Evolutionary conservation across 2,113 vertebrate genomes (phyloP), one percentile per base, ranked within the genome.

Genomic region (Brachypodius melanocephalos): DNA sequence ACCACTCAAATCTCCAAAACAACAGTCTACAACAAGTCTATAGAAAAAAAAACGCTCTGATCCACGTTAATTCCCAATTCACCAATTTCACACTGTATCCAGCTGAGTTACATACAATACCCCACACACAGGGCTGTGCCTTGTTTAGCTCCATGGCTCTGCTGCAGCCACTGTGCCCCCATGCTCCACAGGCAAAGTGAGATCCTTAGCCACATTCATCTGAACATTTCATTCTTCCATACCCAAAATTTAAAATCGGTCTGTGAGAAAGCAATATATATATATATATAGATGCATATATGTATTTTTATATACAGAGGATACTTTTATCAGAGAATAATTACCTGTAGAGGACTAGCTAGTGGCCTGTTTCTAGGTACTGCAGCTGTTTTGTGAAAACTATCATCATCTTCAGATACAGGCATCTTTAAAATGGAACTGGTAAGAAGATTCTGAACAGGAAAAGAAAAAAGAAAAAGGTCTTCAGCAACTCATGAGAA

Each of bases 401-500:
- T 98, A 14, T 98, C 98, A 77, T 99, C 98, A 89, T 98, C 98
- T 97, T 98, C 98, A 79, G 97, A 98, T 34, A 97, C 88, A 3
- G 98, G 97, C 68, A 98, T 98, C 98, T 98, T 98, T 97, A 99
- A 96, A 97, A 98, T 83, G 66, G 99, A 99, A 97, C 99, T 99
- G 13, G 99, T 99, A 62, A 99, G 98, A 82, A 99, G 98, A 97
- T 99, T 99, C 99, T 99, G 94, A 85, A 96, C 22, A 88, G 57
- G 20, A 69, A 69, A 76, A 96, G 54, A 80, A 76, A 69, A 55
- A 85, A 91, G 45, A 48, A 88, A 49, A 72, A 69, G 2, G 22
- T 66, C 58, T 79, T 77, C 68, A 77, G 75, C 62, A 88, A 90
- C 26, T 74, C 40, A 75, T 42, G 46, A 87, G 36, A 67, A 62